Conservation (phyloP, 1,140 invertebrate genomes). For the Cydia pomonella region DNA sequence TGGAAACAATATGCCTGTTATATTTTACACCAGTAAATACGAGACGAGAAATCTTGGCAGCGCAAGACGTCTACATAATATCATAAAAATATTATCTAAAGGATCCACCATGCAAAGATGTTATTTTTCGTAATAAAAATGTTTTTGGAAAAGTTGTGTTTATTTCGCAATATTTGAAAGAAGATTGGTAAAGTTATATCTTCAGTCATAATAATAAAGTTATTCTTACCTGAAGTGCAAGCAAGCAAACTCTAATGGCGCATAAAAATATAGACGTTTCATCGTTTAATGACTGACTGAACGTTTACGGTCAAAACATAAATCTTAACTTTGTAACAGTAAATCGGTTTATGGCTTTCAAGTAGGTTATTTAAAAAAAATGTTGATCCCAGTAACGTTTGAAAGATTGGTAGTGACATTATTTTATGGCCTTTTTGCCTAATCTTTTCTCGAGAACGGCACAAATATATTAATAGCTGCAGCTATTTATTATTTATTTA, state of each 20-base stretch:
- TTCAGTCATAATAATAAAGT: conserved; percentile 53
- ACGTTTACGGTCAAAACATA: conserved; percentile 52
- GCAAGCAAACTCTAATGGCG: conserved; percentile 54
- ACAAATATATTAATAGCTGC: too few species aligned
- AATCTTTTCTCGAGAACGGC: not conserved
- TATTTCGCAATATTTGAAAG: conserved; percentile 32
- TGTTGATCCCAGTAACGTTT: not conserved
- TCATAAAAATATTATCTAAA: conserved; percentile 26
- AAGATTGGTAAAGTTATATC: conserved; percentile 48
- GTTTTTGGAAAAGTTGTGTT: not conserved
- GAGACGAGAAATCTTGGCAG: conserved; percentile 9
- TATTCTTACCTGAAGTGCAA: conserved; percentile 49
- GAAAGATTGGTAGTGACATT: not conserved
- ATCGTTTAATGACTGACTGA: conserved; percentile 50
- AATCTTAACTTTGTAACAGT: conserved; percentile 39
- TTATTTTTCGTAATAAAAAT: conserved; percentile 13
- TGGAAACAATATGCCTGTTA: conserved; percentile 21
- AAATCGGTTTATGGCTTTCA: conserved; percentile 31
- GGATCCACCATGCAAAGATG: conserved; percentile 6
- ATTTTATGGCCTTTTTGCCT: not conserved
- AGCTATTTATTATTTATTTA: too few species aligned
- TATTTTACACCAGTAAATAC: conserved; percentile 9
- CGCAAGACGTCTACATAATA: conserved; percentile 13
- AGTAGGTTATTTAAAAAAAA: conserved; percentile 2
- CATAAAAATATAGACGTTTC: conserved; percentile 63